phyloP scores from a whole-genome alignment of 2,113 vertebrate genomes.

The Orycteropus afer region DNA sequence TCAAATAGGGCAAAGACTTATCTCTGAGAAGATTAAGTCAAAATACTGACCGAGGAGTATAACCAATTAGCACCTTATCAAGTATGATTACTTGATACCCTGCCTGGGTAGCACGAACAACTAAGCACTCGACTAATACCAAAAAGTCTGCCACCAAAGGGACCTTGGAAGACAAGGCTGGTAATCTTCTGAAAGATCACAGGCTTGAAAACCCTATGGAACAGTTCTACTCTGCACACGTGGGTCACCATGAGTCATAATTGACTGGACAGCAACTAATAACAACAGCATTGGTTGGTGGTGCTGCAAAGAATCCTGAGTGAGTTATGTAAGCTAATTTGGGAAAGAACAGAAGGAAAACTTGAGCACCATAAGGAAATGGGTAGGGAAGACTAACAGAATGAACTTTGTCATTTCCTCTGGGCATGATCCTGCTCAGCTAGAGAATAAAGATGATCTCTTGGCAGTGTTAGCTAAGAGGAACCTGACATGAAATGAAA shows the following conservation, averaged over 20 bases:
- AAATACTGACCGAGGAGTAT: neutral
- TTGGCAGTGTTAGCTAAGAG: neutral
- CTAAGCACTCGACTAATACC: neutral
- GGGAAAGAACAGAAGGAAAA: constrained; percentile 9
- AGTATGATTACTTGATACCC: neutral
- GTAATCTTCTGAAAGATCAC: neutral
- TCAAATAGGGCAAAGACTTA: neutral
- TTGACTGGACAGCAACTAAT: no score
- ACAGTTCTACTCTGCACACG: neutral
- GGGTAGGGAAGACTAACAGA: neutral
- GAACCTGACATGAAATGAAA: neutral
- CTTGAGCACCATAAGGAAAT: neutral
- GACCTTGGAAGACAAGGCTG: neutral
- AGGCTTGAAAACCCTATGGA: neutral
- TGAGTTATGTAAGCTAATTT: neutral
- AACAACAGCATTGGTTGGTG: neutral
- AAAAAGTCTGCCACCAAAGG: neutral
- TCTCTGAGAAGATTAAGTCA: neutral
- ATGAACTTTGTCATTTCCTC: neutral
- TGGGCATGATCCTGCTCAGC: neutral
- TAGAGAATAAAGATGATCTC: neutral
- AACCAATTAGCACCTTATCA: neutral
- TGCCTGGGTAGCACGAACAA: neutral
- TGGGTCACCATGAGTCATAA: neutral
- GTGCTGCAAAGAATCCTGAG: neutral